A percentile compares a stretch with the other conserved stretches of the same genome.
phyloP scores from a whole-genome alignment of 2,888 invertebrate genomes.

The Caenorhabditis zanzibari region DNA sequence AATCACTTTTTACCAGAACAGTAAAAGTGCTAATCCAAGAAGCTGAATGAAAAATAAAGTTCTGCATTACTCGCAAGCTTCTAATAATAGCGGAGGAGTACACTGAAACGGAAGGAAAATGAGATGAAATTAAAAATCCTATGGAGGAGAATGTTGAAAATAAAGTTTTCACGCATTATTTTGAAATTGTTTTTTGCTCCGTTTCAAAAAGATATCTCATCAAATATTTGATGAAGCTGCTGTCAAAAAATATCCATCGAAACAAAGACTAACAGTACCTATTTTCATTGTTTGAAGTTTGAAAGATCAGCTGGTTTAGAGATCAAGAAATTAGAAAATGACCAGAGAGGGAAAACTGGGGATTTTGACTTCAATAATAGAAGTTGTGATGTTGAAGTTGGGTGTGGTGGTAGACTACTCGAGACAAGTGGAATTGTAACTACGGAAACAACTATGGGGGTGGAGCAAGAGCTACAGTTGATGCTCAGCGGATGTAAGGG shows the following conservation, averaged over 20 bases:
- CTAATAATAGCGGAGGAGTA: slow-evolving; percentile 14
- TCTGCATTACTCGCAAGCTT: neutral
- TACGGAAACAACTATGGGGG: no score
- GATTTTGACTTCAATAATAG: no score
- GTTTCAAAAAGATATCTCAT: slow-evolving; percentile 7
- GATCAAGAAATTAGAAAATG: slow-evolving; percentile 3
- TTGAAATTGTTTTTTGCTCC: slow-evolving; percentile 14
- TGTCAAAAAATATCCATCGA: slow-evolving; percentile 21
- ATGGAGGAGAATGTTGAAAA: neutral
- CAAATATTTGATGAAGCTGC: slow-evolving; percentile 37
- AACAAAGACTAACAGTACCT: slow-evolving; percentile 20
- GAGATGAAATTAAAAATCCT: neutral
- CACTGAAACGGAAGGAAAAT: slow-evolving; percentile 7
- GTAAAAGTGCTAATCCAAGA: neutral
- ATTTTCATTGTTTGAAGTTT: neutral
- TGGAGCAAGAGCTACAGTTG: no score
- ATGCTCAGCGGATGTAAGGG: no score
- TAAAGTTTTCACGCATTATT: slow-evolving; percentile 14
- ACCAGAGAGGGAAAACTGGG: neutral
- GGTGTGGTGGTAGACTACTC: neutral
- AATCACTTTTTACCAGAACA: neutral
- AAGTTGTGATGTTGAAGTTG: neutral
- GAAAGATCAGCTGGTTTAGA: slow-evolving; percentile 1
- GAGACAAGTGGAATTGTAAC: neutral
- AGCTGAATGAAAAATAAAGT: neutral